Evolutionary conservation across 2,797 vertebrate species (phyloP), one percentile per base, ranked within the genome.

Genomic region (Pseudochromis fuscus): DNA sequence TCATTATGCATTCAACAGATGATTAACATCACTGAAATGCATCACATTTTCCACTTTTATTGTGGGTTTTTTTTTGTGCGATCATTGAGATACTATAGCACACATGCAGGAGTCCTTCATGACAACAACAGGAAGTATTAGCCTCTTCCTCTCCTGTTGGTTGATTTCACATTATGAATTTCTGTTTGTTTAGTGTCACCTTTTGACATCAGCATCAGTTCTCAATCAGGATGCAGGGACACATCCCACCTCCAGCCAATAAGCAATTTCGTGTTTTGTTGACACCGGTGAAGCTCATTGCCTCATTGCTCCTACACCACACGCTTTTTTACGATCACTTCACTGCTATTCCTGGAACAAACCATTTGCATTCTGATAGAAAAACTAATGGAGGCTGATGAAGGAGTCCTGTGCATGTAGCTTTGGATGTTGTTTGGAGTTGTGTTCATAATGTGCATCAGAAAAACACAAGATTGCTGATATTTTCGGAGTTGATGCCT

Each of bases 1-100:
- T 93, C 85, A 90, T 93, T 81, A 90, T 88, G 86, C 88, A 90
- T 90, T 94, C 91, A 90, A 85, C 86, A 86, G 82, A 87, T 92
- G 89, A 93, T 92, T 92, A 92, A 83, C 71, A 71, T 67, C 74
- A 63, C 75, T 73, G 73, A 79, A 85, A 86, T 88, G 55, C 90
- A 71, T 88, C 74, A 67, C 72, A 68, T 60, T 75, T 75, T 33
- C 35, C 65, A 27, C 18, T 79, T 53, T 27, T 16, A 24, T 53
- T 65, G 30, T 56, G 64, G n/a, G n/a, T n/a, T n/a, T 51, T 68
- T 55, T 75, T 49, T 7, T 27, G 53, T 56, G 73, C 31, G 52
- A 51, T 66, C 67, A 42, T 72, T 67, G 24, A 61, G 28, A 72
- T 30, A 18, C n/a, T 42, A 59, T 18, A 38, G 46, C 5, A 16